Percentiles rank a stretch among this genome's conserved stretches.
Conservation (phyloP, 2,797 vertebrate genomes). For the Lepilemur ruficaudatus region DNA sequence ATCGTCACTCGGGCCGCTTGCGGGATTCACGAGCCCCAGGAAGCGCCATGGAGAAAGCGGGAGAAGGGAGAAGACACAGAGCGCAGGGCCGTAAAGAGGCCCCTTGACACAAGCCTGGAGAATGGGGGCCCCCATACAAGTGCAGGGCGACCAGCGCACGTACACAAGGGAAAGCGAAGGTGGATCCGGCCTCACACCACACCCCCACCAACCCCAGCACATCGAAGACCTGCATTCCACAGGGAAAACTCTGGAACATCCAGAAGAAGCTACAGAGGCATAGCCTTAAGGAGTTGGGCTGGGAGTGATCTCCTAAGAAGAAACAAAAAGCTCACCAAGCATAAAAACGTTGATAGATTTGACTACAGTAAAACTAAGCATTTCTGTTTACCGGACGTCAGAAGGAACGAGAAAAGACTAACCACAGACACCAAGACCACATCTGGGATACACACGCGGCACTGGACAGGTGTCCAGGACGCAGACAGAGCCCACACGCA, state of each 20-base stretch:
- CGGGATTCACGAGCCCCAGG: neutral
- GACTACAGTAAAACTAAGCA: neutral
- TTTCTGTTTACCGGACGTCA: neutral
- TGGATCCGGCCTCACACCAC: neutral
- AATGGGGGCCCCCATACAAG: neutral
- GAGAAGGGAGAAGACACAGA: neutral
- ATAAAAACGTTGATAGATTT: neutral
- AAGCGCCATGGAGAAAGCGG: neutral
- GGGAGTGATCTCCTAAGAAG: neutral
- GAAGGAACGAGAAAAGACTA: neutral
- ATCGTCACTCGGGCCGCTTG: accelerated
- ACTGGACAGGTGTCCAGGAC: neutral
- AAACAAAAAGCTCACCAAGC: neutral
- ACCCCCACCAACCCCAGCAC: neutral
- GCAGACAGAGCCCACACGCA: neutral
- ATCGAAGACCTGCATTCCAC: neutral
- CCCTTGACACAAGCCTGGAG: neutral
- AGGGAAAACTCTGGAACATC: neutral
- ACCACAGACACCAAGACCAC: neutral
- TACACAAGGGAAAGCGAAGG: neutral
- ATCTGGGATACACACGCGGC: neutral
- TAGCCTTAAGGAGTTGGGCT: neutral
- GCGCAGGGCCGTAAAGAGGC: neutral
- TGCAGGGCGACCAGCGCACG: neutral
- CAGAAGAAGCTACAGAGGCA: neutral